Evolutionary conservation across 2,113 vertebrate species (phyloP).

Genomic region (Trichechus manatus): DNA sequence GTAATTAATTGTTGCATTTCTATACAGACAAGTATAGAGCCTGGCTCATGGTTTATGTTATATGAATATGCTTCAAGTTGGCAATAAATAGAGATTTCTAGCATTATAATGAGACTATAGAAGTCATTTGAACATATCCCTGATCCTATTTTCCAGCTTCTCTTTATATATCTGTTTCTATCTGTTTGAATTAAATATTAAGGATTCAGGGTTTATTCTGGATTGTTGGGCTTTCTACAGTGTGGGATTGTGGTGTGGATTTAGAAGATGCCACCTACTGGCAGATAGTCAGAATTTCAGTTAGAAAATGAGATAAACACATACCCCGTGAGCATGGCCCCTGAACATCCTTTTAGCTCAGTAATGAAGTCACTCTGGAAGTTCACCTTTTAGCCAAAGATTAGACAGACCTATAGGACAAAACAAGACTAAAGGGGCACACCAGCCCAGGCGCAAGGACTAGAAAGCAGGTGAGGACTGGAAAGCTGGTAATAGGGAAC

Average conservation of each 20-base stretch:
- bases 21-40: not conserved
- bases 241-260: not conserved
- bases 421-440: too few relatives aligned
- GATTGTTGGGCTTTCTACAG: not conserved
- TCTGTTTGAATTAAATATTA: constrained; percentile 8
- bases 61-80: not conserved
- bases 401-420: too few relatives aligned
- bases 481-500: too few relatives aligned
- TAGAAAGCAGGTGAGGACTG: too few relatives aligned
- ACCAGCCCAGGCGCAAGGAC: too few relatives aligned
- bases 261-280: constrained; percentile 27
- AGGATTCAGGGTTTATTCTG: not conserved
- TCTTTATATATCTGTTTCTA: constrained; percentile 17
- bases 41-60: not conserved
- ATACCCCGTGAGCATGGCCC: too few relatives aligned
- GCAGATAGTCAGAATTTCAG: not conserved
- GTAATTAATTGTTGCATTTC: not conserved
- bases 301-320: not conserved
- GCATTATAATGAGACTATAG: not conserved
- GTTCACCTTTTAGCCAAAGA: too few relatives aligned
- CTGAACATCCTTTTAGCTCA: too few relatives aligned
- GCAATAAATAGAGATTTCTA: not conserved
- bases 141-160: not conserved
- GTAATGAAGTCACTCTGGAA: too few relatives aligned
- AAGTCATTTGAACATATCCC: constrained; percentile 4